phyloP scores from a whole-genome alignment of 2,113 vertebrate genomes.

The Poicephalus meyeri region DNA sequence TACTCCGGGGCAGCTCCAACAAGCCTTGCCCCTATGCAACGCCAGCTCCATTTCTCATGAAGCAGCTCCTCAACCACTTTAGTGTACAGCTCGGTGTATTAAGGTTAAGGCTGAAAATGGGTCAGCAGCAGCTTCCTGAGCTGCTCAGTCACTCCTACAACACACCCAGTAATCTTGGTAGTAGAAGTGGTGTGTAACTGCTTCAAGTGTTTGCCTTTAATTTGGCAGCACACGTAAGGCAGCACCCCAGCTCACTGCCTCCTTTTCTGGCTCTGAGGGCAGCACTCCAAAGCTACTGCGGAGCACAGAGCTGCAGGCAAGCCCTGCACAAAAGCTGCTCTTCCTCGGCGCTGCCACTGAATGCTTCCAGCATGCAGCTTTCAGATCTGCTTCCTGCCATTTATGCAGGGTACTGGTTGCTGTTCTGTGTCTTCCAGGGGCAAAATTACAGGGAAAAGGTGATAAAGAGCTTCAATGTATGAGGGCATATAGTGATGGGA shows the following conservation, averaged over 20 bases:
- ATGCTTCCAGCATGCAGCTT: neutral
- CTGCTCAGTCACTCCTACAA: slow-evolving; percentile 38
- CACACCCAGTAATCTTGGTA: neutral
- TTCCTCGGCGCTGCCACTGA: neutral
- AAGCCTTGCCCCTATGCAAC: neutral
- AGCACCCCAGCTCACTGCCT: neutral
- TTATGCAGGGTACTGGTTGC: neutral
- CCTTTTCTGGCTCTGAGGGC: neutral
- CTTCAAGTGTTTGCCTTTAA: neutral
- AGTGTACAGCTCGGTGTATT: slow-evolving; percentile 8
- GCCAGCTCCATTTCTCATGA: neutral
- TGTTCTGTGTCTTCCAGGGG: neutral
- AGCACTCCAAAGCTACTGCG: neutral
- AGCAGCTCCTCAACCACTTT: slow-evolving; percentile 12
- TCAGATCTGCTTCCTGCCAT: neutral
- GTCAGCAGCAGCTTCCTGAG: slow-evolving; percentile 49
- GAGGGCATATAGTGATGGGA: neutral
- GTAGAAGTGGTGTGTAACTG: neutral
- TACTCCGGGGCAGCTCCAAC: neutral
- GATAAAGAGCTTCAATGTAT: neutral
- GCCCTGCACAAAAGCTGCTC: neutral
- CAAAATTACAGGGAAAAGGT: neutral
- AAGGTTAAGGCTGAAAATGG: slow-evolving; percentile 50
- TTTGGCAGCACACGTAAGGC: neutral
- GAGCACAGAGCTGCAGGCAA: neutral